Evolutionary conservation across 2,797 vertebrate species (phyloP).

Genomic region (Arctocebus calabarensis): DNA sequence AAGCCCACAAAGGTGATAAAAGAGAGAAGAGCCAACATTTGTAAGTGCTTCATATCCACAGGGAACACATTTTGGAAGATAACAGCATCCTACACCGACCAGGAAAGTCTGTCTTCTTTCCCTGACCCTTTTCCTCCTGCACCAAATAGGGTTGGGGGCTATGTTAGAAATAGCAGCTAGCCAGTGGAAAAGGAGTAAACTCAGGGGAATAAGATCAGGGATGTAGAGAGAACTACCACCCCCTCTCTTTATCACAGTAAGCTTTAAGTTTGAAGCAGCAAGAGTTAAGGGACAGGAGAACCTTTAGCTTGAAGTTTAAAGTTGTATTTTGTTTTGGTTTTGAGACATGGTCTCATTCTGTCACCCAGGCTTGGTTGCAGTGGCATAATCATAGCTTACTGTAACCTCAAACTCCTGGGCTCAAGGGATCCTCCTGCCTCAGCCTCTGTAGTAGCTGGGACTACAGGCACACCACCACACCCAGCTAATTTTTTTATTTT

Average conservation of each 20-base stretch:
- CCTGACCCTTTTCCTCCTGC: neutral
- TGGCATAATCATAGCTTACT: too few species aligned
- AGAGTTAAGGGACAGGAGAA: neutral
- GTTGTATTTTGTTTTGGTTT: neutral
- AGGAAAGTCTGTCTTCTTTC: neutral
- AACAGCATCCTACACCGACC: neutral
- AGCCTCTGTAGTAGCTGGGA: too few species aligned
- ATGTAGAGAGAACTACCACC: neutral
- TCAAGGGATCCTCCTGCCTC: too few species aligned
- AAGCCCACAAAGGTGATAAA: neutral
- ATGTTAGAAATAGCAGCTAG: neutral
- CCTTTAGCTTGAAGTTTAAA: neutral
- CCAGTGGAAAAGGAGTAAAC: neutral
- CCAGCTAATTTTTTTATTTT: too few species aligned
- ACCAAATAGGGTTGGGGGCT: neutral
- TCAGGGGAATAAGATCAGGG: neutral
- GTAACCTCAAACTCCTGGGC: too few species aligned
- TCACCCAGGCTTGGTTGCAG: too few species aligned
- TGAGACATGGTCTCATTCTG: too few species aligned
- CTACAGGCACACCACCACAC: too few species aligned
- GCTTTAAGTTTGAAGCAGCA: neutral
- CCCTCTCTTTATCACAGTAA: neutral
- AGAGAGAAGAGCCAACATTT: slow-evolving; percentile 20
- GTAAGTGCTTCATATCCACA: neutral
- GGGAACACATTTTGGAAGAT: neutral